Conservation (phyloP, 2,113 vertebrate species). For the Chascanopsetta lugubris region DNA sequence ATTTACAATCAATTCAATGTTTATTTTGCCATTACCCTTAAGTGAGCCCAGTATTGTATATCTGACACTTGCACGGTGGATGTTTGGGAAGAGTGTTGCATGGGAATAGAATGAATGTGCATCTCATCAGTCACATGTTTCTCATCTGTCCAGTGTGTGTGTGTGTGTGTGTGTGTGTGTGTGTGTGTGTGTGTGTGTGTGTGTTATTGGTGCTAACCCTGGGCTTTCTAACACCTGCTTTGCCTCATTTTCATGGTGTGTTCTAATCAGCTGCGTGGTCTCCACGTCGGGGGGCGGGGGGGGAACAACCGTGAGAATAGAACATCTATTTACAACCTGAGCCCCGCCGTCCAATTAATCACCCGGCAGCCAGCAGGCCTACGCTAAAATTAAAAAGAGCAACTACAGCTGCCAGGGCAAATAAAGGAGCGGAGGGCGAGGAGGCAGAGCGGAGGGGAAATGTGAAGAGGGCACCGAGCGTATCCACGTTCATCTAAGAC, state of each 20-base stretch:
- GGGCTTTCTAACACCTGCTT: slow-evolving; percentile 57
- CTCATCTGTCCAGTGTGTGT: neutral
- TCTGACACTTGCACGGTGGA: too few relatives aligned
- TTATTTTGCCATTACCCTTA: too few relatives aligned
- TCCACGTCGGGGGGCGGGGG: slow-evolving; percentile 42
- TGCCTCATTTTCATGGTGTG: slow-evolving; percentile 42
- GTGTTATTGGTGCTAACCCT: slow-evolving; percentile 24
- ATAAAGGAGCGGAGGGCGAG: neutral
- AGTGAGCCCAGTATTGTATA: too few relatives aligned
- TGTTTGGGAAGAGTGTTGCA: too few relatives aligned
- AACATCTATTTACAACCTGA: slow-evolving; percentile 73
- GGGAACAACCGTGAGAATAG: slow-evolving; percentile 64
- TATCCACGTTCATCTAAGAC: slow-evolving; percentile 15
- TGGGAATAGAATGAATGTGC: too few relatives aligned
- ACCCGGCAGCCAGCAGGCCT: slow-evolving; percentile 51
- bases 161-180: neutral
- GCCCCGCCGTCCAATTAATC: slow-evolving; percentile 61
- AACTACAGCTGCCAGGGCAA: slow-evolving; percentile 53
- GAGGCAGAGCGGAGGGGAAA: slow-evolving; percentile 5
- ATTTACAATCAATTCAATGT: too few relatives aligned
- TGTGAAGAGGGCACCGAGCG: neutral
- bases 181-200: neutral
- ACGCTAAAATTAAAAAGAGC: slow-evolving; percentile 64
- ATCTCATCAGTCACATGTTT: neutral
- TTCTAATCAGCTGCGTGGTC: slow-evolving; percentile 54